A percentile compares a stretch with the other conserved stretches of the same genome.
Conservation (phyloP, 2,888 invertebrate genomes). For the Halictus quadricinctus region DNA sequence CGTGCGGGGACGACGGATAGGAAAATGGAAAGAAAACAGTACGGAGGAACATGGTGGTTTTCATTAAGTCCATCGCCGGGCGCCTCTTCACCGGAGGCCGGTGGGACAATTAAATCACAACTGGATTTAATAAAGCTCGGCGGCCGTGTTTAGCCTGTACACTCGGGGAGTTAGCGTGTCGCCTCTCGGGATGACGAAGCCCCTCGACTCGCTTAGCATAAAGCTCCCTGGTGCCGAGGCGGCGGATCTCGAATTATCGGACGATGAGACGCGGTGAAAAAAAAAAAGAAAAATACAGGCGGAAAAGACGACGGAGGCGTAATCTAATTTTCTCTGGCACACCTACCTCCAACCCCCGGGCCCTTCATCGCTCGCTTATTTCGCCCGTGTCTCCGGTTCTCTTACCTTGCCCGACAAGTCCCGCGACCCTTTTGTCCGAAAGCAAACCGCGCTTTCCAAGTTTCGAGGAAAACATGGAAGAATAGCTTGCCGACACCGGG, state of each 20-base stretch:
- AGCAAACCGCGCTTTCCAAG: background rate
- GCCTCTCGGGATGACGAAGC: conserved; percentile 40
- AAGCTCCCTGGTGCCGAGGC: conserved; percentile 22
- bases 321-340: conserved; percentile 11
- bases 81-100: background rate
- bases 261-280: background rate
- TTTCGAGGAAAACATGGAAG: background rate
- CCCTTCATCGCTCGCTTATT: background rate
- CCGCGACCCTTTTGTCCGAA: background rate
- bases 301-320: conserved; percentile 1
- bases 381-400: background rate
- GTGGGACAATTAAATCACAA: conserved; percentile 53
- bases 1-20: too few relatives aligned
- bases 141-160: conserved; percentile 52
- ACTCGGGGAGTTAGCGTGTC: conserved; percentile 39
- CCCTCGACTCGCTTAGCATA: conserved; percentile 39
- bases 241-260: conserved; percentile 19
- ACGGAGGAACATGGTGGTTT: conserved; percentile 9
- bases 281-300: background rate
- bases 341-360: too few relatives aligned
- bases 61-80: conserved; percentile 27
- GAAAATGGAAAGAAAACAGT: background rate
- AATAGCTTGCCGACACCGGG: background rate
- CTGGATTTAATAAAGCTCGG: conserved; percentile 63
- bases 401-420: background rate